Evolutionary conservation across 2,888 invertebrate species (phyloP).

Genomic region (Drosophila atripex): DNA sequence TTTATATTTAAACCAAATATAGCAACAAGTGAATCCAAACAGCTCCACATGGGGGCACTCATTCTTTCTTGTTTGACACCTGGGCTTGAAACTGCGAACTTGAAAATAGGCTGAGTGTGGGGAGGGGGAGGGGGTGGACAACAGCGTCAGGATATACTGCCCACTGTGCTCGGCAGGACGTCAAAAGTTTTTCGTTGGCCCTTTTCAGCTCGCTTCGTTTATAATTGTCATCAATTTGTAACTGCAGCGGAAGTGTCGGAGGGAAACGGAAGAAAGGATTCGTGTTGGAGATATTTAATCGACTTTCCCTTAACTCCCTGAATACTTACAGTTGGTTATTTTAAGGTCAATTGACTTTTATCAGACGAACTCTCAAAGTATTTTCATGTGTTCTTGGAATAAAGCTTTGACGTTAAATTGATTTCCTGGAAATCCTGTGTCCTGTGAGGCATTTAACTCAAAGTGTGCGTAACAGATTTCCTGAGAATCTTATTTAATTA

Average conservation of each 20-base stretch:
- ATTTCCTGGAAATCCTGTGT: background rate
- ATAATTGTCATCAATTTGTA: constrained; percentile 37
- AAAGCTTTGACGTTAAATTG: background rate
- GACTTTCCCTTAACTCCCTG: background rate
- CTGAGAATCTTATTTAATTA: background rate
- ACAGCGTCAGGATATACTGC: background rate
- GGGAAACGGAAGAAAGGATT: constrained; percentile 13
- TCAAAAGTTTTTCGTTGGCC: constrained; percentile 20
- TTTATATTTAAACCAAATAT: constrained; percentile 43
- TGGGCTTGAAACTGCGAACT: constrained; percentile 1
- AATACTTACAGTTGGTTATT: background rate
- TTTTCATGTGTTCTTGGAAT: background rate
- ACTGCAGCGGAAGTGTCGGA: constrained; percentile 30
- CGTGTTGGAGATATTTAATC: constrained; percentile 8
- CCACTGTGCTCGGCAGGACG: constrained; percentile 24
- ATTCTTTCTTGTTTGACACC: constrained; percentile 11
- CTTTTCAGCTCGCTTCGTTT: constrained; percentile 2
- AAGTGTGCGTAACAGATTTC: background rate
- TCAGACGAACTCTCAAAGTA: background rate
- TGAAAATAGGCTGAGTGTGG: background rate
- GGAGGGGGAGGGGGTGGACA: background rate
- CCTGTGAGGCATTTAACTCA: too few species aligned
- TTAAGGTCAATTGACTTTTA: background rate
- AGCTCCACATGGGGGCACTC: constrained; percentile 11
- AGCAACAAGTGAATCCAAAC: constrained; percentile 40